These are phyloP conservation scores for Fistularia commersonii DNA, from an alignment of 2,797 vertebrate species.

Conservation along the genomic window DNA sequence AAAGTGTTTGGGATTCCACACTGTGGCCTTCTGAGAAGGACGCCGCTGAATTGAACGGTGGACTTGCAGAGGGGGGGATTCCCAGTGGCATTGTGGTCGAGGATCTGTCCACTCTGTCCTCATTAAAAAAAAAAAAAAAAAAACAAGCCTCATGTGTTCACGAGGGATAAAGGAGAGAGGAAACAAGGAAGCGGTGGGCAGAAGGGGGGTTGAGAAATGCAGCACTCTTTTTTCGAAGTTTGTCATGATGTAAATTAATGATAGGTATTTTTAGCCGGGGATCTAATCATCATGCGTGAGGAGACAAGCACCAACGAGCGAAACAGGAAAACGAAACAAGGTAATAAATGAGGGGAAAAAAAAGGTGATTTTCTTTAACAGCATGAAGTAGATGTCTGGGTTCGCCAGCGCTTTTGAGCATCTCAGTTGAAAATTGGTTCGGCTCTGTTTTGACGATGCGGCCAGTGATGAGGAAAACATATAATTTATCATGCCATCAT, in stretches of 20 bases:
- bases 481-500: constrained; percentile 19
- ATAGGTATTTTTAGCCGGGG: constrained; percentile 57
- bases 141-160: constrained; percentile 31
- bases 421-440: constrained; percentile 43
- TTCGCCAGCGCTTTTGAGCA: constrained; percentile 36
- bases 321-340: constrained; percentile 19
- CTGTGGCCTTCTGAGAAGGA: constrained; percentile 32
- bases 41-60: constrained; percentile 38
- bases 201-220: not conserved
- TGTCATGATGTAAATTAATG: constrained; percentile 61
- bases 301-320: constrained; percentile 28
- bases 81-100: constrained; percentile 26
- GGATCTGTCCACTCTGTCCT: constrained; percentile 54
- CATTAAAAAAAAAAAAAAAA: constrained; percentile 59
- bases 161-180: constrained; percentile 21
- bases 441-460: constrained; percentile 20
- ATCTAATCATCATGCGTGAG: constrained; percentile 54
- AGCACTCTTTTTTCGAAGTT: constrained; percentile 40
- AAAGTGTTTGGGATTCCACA: constrained; percentile 36
- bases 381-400: constrained; percentile 50
- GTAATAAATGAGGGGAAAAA: constrained; percentile 49
- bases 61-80: constrained; percentile 23
- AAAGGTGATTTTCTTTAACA: constrained; percentile 54
- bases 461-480: constrained; percentile 30
- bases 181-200: not conserved